Evolutionary conservation across 1,140 invertebrate genomes (phyloP), one percentile per base, ranked within the genome.

Genomic region (Tachypleus tridentatus): DNA sequence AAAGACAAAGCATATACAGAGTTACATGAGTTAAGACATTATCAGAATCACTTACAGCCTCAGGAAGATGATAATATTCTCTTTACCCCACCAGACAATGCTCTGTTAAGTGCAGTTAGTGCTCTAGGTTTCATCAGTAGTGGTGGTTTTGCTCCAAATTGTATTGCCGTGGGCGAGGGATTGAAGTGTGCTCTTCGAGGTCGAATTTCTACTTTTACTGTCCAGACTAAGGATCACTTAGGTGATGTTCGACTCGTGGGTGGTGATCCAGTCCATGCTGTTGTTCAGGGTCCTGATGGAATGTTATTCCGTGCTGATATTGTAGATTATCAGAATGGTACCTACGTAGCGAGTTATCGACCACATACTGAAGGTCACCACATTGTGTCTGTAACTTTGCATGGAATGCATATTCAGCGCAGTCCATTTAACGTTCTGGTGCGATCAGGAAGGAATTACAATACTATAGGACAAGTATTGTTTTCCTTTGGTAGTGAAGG

Each of bases 401-500:
- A 77, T 67, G 81, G 82, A 6, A 77, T 85, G 72, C 81, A 83
- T 50, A 82, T 87, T 71, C 77, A 83, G n/a, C 79, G 84, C 52
- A 82, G 82, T 71, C 80, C 83, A 72, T 82, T 83, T 74, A 78
- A 78, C 47, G 82, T 89, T 0, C 79, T 81, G 5, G 84, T 83
- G 2, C 73, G 78, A 62, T 74, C 77, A 53, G 75, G 78, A 7
- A 73, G 82, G 10, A 76, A 77, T 68, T 81, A 81, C 71, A 67
- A 66, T 74, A 65, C 57, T 52, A 77, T 81, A 3, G 80, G 80
- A 4, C 77, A 76, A 11, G 71, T 82, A 66, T 76, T 82, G 60
- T 68, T 65, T 7, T 80, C 84, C 3, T 88, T 91, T 71, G 89
- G 87, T 6, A 81, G 82, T 51, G 85, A 91, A 71, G 87, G 87